Evolutionary conservation across 2,113 vertebrate genomes (phyloP).

Genomic region (Neotoma lepida): DNA sequence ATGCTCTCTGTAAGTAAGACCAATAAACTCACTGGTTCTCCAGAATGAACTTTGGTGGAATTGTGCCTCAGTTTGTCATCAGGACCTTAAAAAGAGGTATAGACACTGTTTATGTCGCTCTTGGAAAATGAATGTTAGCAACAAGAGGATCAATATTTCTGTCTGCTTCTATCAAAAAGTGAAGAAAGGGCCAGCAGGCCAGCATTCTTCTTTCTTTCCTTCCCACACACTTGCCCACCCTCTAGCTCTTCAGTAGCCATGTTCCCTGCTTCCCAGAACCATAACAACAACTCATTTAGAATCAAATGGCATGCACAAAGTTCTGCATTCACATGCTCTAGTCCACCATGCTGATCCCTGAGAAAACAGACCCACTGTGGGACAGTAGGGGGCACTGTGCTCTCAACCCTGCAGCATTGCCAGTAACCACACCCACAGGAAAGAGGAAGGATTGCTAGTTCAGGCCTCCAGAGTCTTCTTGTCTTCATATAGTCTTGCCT

Average conservation of each 20-base stretch:
- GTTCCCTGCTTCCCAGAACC: not conserved
- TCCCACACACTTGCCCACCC: not conserved
- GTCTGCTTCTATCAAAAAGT: not conserved
- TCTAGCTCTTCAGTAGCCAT: too few species aligned
- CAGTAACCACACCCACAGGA: not conserved
- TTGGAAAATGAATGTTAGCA: not conserved
- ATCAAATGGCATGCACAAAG: not conserved
- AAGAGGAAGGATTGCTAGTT: constrained; percentile 19
- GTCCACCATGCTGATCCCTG: not conserved
- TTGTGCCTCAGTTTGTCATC: not conserved
- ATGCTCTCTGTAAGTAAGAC: not conserved
- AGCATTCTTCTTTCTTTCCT: not conserved
- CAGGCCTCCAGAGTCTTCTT: not conserved
- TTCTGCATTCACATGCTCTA: not conserved
- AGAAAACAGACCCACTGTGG: not conserved
- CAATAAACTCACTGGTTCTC: not conserved
- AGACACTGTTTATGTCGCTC: not conserved
- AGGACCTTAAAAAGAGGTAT: not conserved
- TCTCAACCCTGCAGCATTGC: not conserved
- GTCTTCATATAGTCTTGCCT: not conserved
- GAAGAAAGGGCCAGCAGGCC: not conserved
- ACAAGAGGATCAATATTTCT: not conserved
- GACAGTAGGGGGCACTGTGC: constrained; percentile 56
- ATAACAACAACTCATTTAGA: not conserved
- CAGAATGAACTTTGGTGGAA: not conserved